Base-by-base conservation (phyloP, 2,888 invertebrate species). In the Zygogramma bicolorata region DNA sequence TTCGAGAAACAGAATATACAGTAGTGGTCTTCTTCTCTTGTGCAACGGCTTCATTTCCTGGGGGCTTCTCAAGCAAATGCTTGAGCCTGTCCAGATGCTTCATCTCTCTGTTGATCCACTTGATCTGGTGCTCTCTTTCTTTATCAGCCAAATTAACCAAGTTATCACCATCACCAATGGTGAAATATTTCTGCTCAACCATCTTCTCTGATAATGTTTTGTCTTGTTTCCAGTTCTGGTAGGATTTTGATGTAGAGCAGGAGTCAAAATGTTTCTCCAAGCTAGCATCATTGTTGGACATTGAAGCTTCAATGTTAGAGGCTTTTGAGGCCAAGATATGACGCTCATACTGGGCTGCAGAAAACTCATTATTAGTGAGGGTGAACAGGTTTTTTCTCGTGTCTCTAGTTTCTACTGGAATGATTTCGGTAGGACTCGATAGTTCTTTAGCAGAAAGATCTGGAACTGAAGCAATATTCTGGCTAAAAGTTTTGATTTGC, bases 81-180 rank as follows among this genome's bases (percentile, higher is more conserved):
- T 89, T 90, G 15, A 91, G 82, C 79, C 89, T 89, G 25, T 85
- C 87, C 25, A 91, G 83, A 80, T 91, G 90, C 46, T 86, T 85
- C 15, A 91, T 91, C 82, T 91, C 90, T 75, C 88, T 89, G 49
- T 89, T 88, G 40, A 91, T 91, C 90, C 90, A 90, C 22, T 87
- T 84, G 15, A 91, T 80, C 76, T 91, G 90, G 79, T 89, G 89
- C 73, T 87, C 86, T 68, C 88, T 86, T 79, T 90, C 90, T 81
- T 88, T 88, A 77, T 88, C 87, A 0, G 88, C 88, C 75, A 88
- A 88, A 73, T 81, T 53, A 25, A 53, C 25, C 34, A 87, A 68
- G 60, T 81, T 78, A 65, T 84, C 84, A 3, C 81, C 79, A 57
- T 78, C 73, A 2, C 77, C 78, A 20, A 62, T 73, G 20, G 18